These are phyloP conservation scores for Eilema griseolum DNA, from an alignment of 2,888 invertebrate genomes.

Conservation along the genomic window DNA sequence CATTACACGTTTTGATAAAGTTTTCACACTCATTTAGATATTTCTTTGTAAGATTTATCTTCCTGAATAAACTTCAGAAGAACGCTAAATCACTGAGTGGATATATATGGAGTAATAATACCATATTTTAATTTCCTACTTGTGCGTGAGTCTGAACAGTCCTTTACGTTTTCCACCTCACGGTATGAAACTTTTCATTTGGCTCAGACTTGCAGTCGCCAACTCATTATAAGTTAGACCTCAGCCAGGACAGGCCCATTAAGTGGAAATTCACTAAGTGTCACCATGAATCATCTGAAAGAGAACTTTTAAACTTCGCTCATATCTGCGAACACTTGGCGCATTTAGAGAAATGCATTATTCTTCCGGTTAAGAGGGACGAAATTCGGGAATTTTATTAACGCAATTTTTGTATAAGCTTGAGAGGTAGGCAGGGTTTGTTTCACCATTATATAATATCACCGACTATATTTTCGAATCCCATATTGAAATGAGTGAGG, in stretches of 20 bases:
- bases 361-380: neutral
- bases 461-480: no score
- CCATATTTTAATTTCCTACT: neutral
- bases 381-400: neutral
- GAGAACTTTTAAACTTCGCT: constrained; percentile 14
- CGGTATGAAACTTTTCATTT: constrained; percentile 36
- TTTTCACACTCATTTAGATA: no score
- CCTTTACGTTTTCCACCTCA: neutral
- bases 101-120: no score
- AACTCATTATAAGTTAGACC: constrained; percentile 53
- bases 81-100: neutral
- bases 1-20: no score
- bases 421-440: neutral
- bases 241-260: constrained; percentile 22
- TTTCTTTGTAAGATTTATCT: neutral
- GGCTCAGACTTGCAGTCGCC: constrained; percentile 52
- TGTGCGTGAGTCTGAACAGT: neutral
- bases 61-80: neutral
- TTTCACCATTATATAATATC: neutral
- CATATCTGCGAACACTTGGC: neutral
- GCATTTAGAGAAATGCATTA: constrained; percentile 4
- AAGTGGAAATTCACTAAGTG: constrained; percentile 36
- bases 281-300: constrained; percentile 37
- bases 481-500: no score
- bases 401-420: neutral